A percentile compares a stretch with the other conserved stretches of the same genome.
phyloP scores from a whole-genome alignment of 2,888 invertebrate species.

The Phanerotoma sp. region DNA sequence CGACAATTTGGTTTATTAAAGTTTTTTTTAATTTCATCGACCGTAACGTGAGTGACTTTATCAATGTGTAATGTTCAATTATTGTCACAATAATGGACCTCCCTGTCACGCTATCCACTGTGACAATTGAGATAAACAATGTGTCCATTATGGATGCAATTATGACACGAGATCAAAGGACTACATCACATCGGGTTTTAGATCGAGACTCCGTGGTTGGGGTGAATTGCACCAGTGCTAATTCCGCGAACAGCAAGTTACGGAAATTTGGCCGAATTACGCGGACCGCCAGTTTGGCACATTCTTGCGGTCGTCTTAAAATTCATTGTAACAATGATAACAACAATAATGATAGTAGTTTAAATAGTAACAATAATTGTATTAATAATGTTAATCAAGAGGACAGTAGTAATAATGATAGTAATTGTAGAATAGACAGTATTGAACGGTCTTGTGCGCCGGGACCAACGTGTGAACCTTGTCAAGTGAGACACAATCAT shows the following conservation, averaged over 20 bases:
- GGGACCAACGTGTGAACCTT: conserved; percentile 17
- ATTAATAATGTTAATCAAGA: not conserved
- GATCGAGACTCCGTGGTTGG: no score
- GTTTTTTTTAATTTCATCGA: not conserved
- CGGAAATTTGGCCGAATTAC: no score
- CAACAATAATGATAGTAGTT: conserved; percentile 4
- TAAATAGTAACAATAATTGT: conserved; percentile 6
- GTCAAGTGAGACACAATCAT: conserved; percentile 20
- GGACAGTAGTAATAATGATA: conserved; percentile 1
- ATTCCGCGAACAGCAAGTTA: no score
- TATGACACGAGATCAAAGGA: conserved; percentile 51
- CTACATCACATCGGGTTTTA: conserved; percentile 48
- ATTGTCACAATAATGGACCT: conserved; percentile 37
- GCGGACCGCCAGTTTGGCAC: no score
- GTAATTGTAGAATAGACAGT: conserved; percentile 1
- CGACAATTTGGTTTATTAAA: not conserved
- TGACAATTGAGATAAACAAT: conserved; percentile 19
- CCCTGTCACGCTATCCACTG: no score
- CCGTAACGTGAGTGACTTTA: conserved; percentile 15
- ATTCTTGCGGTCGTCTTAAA: conserved; percentile 12
- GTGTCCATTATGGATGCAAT: conserved; percentile 52
- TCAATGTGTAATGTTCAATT: conserved; percentile 6
- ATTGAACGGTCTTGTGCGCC: no score
- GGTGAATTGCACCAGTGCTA: no score
- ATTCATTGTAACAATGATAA: conserved; percentile 4